These are phyloP conservation scores for Drosophila atroscutellata DNA, from an alignment of 2,888 invertebrate species.

Conservation along the genomic window DNA sequence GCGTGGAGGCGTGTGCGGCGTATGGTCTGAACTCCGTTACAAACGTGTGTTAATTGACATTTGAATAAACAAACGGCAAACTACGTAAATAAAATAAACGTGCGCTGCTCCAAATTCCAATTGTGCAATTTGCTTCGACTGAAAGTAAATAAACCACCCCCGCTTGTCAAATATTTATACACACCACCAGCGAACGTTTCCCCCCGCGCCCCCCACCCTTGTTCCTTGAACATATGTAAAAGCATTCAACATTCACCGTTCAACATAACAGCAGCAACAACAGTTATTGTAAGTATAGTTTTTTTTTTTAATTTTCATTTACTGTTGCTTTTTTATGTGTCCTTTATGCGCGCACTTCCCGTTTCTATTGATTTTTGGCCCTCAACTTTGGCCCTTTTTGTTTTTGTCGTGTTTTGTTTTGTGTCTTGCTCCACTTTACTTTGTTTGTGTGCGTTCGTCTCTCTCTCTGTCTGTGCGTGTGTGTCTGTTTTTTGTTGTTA, in stretches of 20 bases:
- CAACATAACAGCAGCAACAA: conserved; percentile 47
- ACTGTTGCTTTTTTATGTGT: conserved; percentile 49
- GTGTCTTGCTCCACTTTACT: conserved; percentile 55
- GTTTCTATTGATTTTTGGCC: conserved; percentile 63
- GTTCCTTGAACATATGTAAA: conserved; percentile 58
- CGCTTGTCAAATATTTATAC: conserved; percentile 62
- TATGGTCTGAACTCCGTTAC: conserved; percentile 6
- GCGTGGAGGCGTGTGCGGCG: conserved; percentile 1
- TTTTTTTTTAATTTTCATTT: conserved; percentile 30
- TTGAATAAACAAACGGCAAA: conserved; percentile 49
- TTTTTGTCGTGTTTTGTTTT: conserved; percentile 56
- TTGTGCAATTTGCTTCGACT: conserved; percentile 17
- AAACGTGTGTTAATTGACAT: conserved; percentile 34
- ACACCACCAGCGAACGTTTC: conserved; percentile 29
- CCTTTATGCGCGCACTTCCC: conserved; percentile 42
- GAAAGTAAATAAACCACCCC: conserved; percentile 32
- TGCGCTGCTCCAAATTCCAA: conserved; percentile 33
- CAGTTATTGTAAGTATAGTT: conserved; percentile 60
- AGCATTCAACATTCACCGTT: conserved; percentile 39
- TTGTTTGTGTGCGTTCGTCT: conserved; percentile 19
- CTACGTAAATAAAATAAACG: conserved; percentile 15
- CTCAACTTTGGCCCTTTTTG: conserved; percentile 54
- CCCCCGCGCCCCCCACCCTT: conserved; percentile 1
- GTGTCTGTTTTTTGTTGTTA: conserved; percentile 32
- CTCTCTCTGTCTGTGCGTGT: conserved; percentile 1